A percentile compares a stretch with the other conserved stretches of the same genome.
phyloP scores from a whole-genome alignment of 2,888 invertebrate genomes.

The Rhagonycha fulva region DNA sequence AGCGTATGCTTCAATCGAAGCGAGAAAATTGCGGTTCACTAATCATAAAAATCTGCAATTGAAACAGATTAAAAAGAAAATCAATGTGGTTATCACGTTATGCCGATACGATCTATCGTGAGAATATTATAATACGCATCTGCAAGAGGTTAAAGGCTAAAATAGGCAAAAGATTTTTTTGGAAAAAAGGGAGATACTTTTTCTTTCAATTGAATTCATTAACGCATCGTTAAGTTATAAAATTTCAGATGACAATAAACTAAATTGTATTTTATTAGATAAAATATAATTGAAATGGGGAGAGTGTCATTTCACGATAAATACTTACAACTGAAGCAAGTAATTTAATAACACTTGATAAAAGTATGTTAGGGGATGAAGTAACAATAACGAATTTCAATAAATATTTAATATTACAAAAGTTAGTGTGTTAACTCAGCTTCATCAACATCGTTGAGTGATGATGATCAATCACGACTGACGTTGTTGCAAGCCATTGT shows the following conservation, averaged over 20 bases:
- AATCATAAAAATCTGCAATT: not conserved
- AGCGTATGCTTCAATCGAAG: not conserved
- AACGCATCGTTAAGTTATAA: not conserved
- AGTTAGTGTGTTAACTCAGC: conserved; percentile 17
- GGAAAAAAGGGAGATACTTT: too few species aligned
- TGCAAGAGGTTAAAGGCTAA: too few species aligned
- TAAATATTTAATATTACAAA: not conserved
- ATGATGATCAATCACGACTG: conserved; percentile 34
- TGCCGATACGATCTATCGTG: not conserved
- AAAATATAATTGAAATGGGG: not conserved
- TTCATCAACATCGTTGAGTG: conserved; percentile 31
- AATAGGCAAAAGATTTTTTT: too few species aligned
- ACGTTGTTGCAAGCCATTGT: conserved; percentile 31
- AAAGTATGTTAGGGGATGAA: not conserved
- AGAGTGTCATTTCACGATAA: not conserved
- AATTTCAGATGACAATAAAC: not conserved
- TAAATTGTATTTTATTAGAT: not conserved
- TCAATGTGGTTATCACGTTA: not conserved
- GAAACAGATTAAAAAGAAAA: not conserved
- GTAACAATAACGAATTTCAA: not conserved
- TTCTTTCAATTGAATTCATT: not conserved
- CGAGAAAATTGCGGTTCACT: not conserved
- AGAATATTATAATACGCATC: too few species aligned
- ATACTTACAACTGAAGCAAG: not conserved
- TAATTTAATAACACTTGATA: conserved; percentile 1